These are phyloP conservation scores for Microdon myrmicae DNA, from an alignment of 2,888 invertebrate genomes.

Conservation along the genomic window DNA sequence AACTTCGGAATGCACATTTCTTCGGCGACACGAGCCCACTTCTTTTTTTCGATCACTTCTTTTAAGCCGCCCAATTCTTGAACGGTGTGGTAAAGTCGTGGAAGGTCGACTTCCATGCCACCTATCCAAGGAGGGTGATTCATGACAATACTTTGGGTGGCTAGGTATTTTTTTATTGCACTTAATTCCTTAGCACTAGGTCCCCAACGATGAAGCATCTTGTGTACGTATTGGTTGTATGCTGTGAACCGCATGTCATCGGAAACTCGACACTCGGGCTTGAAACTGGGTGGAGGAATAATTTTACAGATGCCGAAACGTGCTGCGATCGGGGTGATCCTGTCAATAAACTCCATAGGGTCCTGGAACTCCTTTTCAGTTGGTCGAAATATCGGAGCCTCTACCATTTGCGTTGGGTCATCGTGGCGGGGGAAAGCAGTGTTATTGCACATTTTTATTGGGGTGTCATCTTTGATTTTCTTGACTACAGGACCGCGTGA, in stretches of 20 bases:
- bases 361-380: constrained; percentile 86
- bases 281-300: constrained; percentile 82
- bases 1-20: constrained; percentile 86
- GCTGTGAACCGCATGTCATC: constrained; percentile 89
- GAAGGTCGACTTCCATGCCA: constrained; percentile 90
- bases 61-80: constrained; percentile 87
- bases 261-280: constrained; percentile 82
- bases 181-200: constrained; percentile 85
- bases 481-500: constrained; percentile 64
- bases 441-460: constrained; percentile 66
- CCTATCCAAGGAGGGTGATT: constrained; percentile 85
- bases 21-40: constrained; percentile 89
- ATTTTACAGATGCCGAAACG: constrained; percentile 89
- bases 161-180: constrained; percentile 84
- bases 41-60: constrained; percentile 86
- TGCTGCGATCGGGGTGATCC: constrained; percentile 79
- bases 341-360: constrained; percentile 85
- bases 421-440: constrained; percentile 68
- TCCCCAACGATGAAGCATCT: constrained; percentile 89
- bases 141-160: constrained; percentile 79
- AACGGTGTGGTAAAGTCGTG: constrained; percentile 85
- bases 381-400: constrained; percentile 84
- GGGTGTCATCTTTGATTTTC: constrained; percentile 65
- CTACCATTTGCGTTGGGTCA: constrained; percentile 71
- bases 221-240: constrained; percentile 89